Percentiles rank a stretch among this genome's conserved stretches.
Evolutionary conservation across 2,797 vertebrate species (phyloP).

Genomic region (Malacoctenus gilli): DNA sequence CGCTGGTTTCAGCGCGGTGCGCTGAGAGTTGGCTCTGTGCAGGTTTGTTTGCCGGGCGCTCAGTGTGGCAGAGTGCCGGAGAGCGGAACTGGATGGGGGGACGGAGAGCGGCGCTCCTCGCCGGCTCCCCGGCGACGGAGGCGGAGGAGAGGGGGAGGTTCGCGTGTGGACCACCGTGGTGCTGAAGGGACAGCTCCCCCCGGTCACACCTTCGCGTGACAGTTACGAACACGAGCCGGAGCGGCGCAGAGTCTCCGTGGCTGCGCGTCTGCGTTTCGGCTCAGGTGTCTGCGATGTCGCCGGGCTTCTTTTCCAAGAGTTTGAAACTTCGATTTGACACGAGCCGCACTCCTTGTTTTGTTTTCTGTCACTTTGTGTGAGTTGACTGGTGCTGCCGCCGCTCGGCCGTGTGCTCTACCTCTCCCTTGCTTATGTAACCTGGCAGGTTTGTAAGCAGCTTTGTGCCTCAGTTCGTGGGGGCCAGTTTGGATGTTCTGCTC

Average conservation of each 20-base stretch:
- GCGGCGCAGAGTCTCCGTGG: neutral
- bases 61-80: too few species aligned
- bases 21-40: too few species aligned
- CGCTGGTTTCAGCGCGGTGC: neutral
- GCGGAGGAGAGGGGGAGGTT: neutral
- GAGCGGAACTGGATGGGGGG: too few species aligned
- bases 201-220: too few species aligned
- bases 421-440: slow-evolving; percentile 53
- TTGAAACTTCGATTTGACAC: too few species aligned
- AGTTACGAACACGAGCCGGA: neutral
- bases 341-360: neutral
- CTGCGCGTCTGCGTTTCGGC: too few species aligned
- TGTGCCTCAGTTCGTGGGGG: slow-evolving; percentile 17
- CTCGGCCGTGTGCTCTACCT: slow-evolving; percentile 38
- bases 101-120: too few species aligned
- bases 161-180: too few species aligned
- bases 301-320: too few species aligned
- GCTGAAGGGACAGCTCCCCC: slow-evolving; percentile 74
- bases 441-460: slow-evolving; percentile 47
- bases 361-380: neutral
- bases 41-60: too few species aligned
- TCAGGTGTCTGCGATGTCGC: too few species aligned
- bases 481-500: slow-evolving; percentile 11
- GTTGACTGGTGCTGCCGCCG: neutral
- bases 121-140: neutral